These are phyloP conservation scores for Dascillus cervinus DNA, from an alignment of 2,888 invertebrate genomes.

Conservation along the genomic window DNA sequence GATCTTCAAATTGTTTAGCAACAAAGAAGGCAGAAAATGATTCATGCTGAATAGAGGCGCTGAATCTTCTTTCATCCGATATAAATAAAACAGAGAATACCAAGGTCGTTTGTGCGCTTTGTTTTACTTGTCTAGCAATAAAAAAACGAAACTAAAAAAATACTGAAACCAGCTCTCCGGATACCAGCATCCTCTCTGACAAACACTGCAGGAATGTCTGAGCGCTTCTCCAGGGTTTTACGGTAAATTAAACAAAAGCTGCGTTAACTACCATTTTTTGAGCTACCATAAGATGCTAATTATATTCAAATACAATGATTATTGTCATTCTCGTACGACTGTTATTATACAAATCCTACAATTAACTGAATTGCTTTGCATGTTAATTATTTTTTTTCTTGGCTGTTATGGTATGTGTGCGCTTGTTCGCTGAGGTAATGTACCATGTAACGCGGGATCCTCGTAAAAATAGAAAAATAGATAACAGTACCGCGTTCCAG, in stretches of 20 bases:
- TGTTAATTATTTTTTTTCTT: slow-evolving; percentile 4
- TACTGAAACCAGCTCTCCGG: slow-evolving; percentile 13
- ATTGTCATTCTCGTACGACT: slow-evolving; percentile 5
- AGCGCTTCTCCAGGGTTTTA: slow-evolving; percentile 5
- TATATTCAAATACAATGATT: slow-evolving; percentile 6
- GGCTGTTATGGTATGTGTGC: neutral
- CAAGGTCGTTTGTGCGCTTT: slow-evolving; percentile 14
- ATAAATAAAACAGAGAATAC: slow-evolving; percentile 10
- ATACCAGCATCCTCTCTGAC: slow-evolving; percentile 14
- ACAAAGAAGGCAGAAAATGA: slow-evolving; percentile 6
- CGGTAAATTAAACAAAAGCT: slow-evolving; percentile 11
- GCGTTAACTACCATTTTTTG: slow-evolving; percentile 5
- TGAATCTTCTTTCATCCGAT: slow-evolving; percentile 12
- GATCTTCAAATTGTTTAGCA: too few species aligned
- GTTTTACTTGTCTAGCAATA: slow-evolving; percentile 10
- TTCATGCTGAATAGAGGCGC: slow-evolving; percentile 8
- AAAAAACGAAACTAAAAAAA: too few species aligned
- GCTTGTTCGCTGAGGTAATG: too few species aligned
- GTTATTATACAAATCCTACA: slow-evolving; percentile 5
- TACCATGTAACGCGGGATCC: too few species aligned
- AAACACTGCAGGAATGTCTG: slow-evolving; percentile 9
- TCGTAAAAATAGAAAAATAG: too few species aligned
- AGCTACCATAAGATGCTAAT: slow-evolving; percentile 3
- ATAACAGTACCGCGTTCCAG: too few species aligned
- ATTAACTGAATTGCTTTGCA: slow-evolving; percentile 5